Evolutionary conservation across 2,113 vertebrate genomes (phyloP).

Genomic region (Lagopus muta): DNA sequence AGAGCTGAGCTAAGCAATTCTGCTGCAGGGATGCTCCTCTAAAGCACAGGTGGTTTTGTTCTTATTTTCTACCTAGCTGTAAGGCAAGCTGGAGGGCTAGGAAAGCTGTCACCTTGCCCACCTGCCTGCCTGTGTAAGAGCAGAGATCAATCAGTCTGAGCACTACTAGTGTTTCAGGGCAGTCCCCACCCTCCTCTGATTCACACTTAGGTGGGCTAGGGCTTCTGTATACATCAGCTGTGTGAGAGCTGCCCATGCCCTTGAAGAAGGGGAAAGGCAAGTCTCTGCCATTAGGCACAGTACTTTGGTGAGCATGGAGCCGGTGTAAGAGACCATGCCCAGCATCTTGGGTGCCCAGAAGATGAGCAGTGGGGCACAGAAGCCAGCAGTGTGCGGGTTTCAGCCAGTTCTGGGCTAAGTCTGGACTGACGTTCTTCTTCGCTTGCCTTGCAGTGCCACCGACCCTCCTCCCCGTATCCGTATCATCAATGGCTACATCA

Average conservation of each 20-base stretch:
- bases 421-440: not conserved
- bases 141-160: not conserved
- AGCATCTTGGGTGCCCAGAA: not conserved
- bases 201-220: not conserved
- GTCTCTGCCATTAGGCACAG: not conserved
- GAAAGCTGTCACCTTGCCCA: not conserved
- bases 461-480: conserved; percentile 77
- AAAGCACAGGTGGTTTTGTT: not conserved
- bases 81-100: not conserved
- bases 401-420: not conserved
- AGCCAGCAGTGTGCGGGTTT: not conserved
- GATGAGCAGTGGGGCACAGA: not conserved
- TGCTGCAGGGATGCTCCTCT: not conserved
- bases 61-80: not conserved
- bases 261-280: not conserved
- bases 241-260: not conserved
- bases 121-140: not conserved
- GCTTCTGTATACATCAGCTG: accelerated
- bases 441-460: conserved; percentile 73
- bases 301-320: not conserved
- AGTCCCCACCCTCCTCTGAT: not conserved
- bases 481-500: conserved; percentile 84
- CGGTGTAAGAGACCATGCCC: accelerated
- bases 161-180: not conserved
- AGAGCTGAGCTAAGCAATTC: not conserved